These are phyloP conservation scores for Leptinotarsa defecta DNA, from an alignment of 1,140 invertebrate species.

Conservation along the genomic window DNA sequence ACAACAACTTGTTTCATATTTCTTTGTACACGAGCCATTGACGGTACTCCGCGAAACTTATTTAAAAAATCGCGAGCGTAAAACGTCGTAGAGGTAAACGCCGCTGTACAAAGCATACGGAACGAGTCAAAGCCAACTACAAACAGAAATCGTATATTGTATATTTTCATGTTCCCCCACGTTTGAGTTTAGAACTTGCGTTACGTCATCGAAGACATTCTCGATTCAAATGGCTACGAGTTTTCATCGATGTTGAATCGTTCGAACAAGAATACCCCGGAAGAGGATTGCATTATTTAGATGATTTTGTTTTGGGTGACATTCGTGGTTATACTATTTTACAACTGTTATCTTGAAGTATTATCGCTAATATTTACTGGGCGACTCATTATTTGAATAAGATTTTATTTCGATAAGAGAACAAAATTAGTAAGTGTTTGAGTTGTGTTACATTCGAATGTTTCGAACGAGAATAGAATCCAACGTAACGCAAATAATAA, in stretches of 20 bases:
- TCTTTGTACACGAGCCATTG: neutral
- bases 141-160: constrained; percentile 14
- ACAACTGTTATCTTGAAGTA: too few species aligned
- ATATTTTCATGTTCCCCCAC: constrained; percentile 18
- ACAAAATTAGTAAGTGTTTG: too few species aligned
- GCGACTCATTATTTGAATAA: too few species aligned
- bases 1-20: neutral
- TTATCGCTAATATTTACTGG: too few species aligned
- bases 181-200: constrained; percentile 18
- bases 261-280: neutral
- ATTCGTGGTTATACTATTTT: too few species aligned
- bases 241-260: constrained; percentile 15
- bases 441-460: too few species aligned
- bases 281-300: neutral
- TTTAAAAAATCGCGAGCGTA: constrained; percentile 11
- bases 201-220: constrained; percentile 18
- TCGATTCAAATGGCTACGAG: constrained; percentile 7
- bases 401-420: too few species aligned
- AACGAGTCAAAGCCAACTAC: constrained; percentile 17
- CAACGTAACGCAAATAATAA: too few species aligned
- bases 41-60: neutral
- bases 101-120: constrained; percentile 15
- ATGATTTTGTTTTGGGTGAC: too few species aligned
- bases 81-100: neutral
- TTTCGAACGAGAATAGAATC: too few species aligned